phyloP scores from a whole-genome alignment of 2,797 vertebrate species.

The Betta splendens region DNA sequence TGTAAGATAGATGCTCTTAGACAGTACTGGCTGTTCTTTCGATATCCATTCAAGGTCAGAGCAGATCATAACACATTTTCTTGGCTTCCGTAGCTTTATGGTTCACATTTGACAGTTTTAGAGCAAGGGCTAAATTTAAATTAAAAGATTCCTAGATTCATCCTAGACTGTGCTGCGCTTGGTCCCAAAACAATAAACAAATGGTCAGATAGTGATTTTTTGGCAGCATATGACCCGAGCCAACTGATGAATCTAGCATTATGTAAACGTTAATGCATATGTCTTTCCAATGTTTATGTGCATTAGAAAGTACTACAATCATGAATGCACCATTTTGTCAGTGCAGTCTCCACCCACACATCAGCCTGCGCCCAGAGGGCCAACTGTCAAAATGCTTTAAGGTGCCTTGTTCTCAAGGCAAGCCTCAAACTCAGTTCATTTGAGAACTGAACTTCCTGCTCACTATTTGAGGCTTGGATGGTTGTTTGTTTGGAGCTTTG shows the following conservation, averaged over 20 bases:
- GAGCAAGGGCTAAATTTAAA: too few relatives aligned
- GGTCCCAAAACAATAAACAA: too few relatives aligned
- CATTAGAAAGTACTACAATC: background rate
- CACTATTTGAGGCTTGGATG: too few relatives aligned
- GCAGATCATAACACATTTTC: background rate
- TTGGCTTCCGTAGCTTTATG: background rate
- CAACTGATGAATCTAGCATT: background rate
- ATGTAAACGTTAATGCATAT: background rate
- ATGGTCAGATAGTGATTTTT: too few relatives aligned
- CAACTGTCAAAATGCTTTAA: slow-evolving; percentile 15
- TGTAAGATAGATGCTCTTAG: background rate
- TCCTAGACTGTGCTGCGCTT: too few relatives aligned
- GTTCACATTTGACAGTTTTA: background rate
- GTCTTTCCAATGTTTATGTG: too few relatives aligned
- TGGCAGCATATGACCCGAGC: background rate
- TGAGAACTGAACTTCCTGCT: too few relatives aligned
- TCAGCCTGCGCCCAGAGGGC: slow-evolving; percentile 7
- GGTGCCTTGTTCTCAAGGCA: background rate
- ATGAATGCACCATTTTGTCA: slow-evolving; percentile 6
- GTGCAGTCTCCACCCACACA: background rate
- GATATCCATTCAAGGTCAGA: too few relatives aligned
- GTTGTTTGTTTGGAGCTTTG: too few relatives aligned
- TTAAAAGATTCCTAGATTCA: too few relatives aligned
- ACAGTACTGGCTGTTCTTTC: background rate
- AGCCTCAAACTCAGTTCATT: too few relatives aligned